These are phyloP conservation scores for Cataglyphis albicans DNA, from an alignment of 2,888 invertebrate genomes.

Conservation along the genomic window DNA sequence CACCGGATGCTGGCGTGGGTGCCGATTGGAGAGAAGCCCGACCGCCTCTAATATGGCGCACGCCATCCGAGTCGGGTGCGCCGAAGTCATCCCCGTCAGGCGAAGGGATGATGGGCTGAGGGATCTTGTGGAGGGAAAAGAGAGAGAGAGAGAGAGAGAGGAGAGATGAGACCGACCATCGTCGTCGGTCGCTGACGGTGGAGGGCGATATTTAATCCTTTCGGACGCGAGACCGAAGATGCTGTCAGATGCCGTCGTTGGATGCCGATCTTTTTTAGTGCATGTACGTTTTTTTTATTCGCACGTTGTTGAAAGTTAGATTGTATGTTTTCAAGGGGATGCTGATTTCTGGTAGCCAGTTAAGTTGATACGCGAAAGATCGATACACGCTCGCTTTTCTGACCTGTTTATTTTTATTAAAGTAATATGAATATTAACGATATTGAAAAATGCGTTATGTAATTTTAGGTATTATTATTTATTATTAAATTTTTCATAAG, in stretches of 20 bases:
- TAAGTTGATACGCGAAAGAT: not conserved
- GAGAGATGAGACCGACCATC: conserved; percentile 6
- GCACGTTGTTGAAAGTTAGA: not conserved
- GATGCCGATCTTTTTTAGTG: conserved; percentile 16
- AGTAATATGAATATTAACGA: not conserved
- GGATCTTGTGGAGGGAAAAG: conserved; percentile 25
- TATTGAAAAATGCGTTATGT: not conserved
- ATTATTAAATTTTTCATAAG: not conserved
- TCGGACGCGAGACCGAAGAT: conserved; percentile 27
- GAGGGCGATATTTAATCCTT: conserved; percentile 45
- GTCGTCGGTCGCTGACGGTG: conserved; percentile 14
- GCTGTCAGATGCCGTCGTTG: conserved; percentile 12
- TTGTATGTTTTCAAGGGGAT: not conserved
- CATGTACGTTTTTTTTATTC: not conserved
- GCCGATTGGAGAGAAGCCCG: conserved; percentile 80
- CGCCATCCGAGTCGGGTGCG: conserved; percentile 39
- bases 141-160: conserved; percentile 24
- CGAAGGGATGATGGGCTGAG: conserved; percentile 54
- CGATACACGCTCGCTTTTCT: not conserved
- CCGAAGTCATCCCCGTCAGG: conserved; percentile 31
- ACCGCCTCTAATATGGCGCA: conserved; percentile 85
- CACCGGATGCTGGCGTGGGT: conserved; percentile 73
- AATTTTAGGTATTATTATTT: not conserved
- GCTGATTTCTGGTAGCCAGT: not conserved
- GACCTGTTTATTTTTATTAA: not conserved